Evolutionary conservation across 2,888 invertebrate species (phyloP).

Genomic region (Cheiracanthium punctorium): DNA sequence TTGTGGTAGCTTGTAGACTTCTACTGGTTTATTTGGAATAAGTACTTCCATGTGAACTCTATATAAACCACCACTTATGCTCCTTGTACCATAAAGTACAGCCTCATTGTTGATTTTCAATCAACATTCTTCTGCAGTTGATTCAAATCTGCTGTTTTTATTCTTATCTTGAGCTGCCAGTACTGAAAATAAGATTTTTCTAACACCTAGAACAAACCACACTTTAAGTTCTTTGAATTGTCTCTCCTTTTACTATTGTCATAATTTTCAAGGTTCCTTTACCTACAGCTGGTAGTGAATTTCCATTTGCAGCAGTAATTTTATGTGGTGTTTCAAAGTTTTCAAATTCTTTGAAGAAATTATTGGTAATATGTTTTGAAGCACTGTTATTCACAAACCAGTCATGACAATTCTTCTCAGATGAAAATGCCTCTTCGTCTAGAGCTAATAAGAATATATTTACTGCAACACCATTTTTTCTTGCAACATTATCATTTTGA

Average conservation of each 20-base stretch:
- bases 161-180: constrained; percentile 35
- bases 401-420: no score
- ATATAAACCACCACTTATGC: constrained; percentile 9
- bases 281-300: constrained; percentile 6
- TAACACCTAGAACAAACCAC: constrained; percentile 42
- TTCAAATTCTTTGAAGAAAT: no score
- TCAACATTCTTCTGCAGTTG: constrained; percentile 18
- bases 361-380: no score
- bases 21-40: background rate
- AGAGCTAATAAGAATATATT: no score
- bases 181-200: constrained; percentile 27
- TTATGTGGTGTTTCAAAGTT: no score
- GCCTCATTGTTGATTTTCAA: constrained; percentile 11
- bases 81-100: constrained; percentile 23
- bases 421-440: no score
- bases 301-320: no score
- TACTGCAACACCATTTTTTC: no score
- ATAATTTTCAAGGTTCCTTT: constrained; percentile 28
- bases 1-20: background rate
- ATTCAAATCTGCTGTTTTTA: constrained; percentile 28
- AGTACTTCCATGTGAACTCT: constrained; percentile 20
- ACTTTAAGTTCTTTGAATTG: constrained; percentile 24
- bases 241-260: background rate
- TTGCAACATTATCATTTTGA: no score
- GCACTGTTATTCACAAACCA: no score